Evolutionary conservation across 2,888 invertebrate genomes (phyloP), one percentile per base, ranked within the genome.

Genomic region (Catocala sponsa): DNA sequence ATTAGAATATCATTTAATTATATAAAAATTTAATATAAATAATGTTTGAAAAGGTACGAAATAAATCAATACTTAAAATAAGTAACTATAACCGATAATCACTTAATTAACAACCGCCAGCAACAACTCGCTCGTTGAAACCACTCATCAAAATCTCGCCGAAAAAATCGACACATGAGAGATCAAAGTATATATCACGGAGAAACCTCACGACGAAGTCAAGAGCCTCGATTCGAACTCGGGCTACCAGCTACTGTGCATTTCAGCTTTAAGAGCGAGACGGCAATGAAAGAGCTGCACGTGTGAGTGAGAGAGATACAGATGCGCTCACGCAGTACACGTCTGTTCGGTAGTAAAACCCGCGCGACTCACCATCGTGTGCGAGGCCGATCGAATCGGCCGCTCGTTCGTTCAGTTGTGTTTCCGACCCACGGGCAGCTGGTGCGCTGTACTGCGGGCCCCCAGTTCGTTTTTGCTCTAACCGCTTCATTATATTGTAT

Each of bases 201-300:
- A 86, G 91, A 89, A 90, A 90, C 90, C 85, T 86, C 86, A 86
- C 87, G 87, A 86, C 85, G 86, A 80, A 90, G 88, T 90, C 90
- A 87, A 89, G 86, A 91, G 84, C 85, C 87, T 84, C 88, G 83
- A 88, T 86, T 60, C 89, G 88, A 93, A 93, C 93, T 90, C 88
- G 80, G 80, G 86, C 86, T 89, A 85, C 84, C 68, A 86, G 88
- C 92, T 92, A 92, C 94, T 91, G 94, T 93, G 91, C 92, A 93
- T 80, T 89, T 76, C 69, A 71, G 67, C 73, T 74, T 76, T 70
- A 51, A 65, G 76, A 80, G 68, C 66, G 80, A 77, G 86, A 86
- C 72, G 68, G 63, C 67, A 53, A 65, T 41, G 63, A 55, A 64
- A 55, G 65, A 62, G 47, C 53, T 44, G 62, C 25, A 52, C 48